Percentiles rank a stretch among this genome's conserved stretches.
These are phyloP conservation scores for Phaedon cochleariae DNA, from an alignment of 2,888 invertebrate species.

Conservation along the genomic window DNA sequence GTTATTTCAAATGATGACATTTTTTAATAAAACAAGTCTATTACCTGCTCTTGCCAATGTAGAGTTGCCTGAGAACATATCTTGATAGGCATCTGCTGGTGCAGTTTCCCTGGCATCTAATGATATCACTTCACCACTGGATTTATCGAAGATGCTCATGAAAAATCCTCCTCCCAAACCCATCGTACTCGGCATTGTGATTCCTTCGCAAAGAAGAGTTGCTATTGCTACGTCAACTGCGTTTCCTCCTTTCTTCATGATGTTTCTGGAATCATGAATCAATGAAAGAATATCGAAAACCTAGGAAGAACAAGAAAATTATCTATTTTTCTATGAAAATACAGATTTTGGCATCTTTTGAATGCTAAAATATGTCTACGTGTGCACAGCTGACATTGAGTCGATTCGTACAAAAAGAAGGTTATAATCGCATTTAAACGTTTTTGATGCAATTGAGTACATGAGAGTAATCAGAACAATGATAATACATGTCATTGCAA, in stretches of 20 bases:
- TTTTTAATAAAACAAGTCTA: not conserved
- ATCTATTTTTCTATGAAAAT: too few species aligned
- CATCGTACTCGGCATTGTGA: constrained; percentile 84
- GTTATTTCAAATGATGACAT: too few species aligned
- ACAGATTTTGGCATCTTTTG: too few species aligned
- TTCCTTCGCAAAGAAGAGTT: constrained; percentile 84
- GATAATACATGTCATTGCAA: too few species aligned
- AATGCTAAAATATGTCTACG: too few species aligned
- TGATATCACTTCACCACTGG: constrained; percentile 66
- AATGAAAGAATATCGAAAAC: too few species aligned
- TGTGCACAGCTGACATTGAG: too few species aligned
- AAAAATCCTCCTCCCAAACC: constrained; percentile 92
- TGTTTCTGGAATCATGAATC: constrained; percentile 63
- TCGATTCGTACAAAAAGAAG: too few species aligned
- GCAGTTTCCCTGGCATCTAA: constrained; percentile 83
- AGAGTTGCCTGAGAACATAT: constrained; percentile 68
- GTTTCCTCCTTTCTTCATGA: constrained; percentile 76
- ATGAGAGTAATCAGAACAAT: too few species aligned
- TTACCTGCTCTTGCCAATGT: constrained; percentile 36
- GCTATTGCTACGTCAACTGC: constrained; percentile 90
- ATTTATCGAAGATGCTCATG: constrained; percentile 80
- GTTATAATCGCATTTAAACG: too few species aligned
- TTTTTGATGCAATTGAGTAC: too few species aligned
- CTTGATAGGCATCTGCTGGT: constrained; percentile 70
- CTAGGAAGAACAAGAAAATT: too few species aligned